Conservation (phyloP, 1,140 invertebrate species). For the Alviniconcha marisindica region DNA sequence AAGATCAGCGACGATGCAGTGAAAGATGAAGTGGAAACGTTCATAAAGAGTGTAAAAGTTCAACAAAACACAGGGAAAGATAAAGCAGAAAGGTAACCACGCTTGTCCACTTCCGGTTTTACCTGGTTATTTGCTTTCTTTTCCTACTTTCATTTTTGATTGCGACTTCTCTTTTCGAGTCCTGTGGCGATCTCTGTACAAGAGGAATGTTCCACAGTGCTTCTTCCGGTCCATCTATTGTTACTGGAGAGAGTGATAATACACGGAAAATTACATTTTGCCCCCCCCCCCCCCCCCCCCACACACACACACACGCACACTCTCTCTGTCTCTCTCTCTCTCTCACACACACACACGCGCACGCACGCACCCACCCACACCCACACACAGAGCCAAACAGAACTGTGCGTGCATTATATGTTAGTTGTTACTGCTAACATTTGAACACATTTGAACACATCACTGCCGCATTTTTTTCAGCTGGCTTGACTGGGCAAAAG, state of each 20-base stretch:
- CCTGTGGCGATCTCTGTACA: neutral
- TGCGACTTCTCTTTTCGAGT: no score
- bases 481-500: slow-evolving; percentile 67
- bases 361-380: no score
- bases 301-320: no score
- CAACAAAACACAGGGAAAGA: slow-evolving; percentile 1
- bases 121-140: neutral
- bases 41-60: slow-evolving; percentile 2
- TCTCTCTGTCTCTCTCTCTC: no score
- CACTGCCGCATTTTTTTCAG: slow-evolving; percentile 48
- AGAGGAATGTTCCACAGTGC: neutral
- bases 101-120: neutral
- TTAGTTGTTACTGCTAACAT: neutral
- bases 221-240: no score
- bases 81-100: slow-evolving; percentile 23
- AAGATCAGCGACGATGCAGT: neutral
- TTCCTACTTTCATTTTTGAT: neutral
- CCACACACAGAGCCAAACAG: neutral
- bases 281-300: no score
- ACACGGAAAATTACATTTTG: no score
- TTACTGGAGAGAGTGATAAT: no score
- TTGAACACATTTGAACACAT: neutral
- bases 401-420: neutral
- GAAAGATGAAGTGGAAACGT: neutral
- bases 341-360: no score